Conservation (phyloP, 2,113 vertebrate species). For the Elachura formosa region DNA sequence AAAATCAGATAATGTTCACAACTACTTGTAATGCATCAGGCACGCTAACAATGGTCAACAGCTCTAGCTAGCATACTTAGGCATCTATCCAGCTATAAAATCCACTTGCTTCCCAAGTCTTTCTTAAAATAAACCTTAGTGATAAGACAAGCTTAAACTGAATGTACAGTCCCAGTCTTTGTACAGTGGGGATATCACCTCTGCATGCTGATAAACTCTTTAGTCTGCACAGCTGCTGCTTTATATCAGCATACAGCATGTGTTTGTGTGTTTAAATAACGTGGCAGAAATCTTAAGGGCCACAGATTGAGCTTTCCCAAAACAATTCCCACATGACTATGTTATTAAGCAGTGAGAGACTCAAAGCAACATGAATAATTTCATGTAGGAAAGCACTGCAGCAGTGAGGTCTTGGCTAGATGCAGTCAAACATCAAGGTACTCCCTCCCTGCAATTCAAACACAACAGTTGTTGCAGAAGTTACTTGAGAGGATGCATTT, state of each 20-base stretch:
- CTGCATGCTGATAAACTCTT: rapidly evolving
- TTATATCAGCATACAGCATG: background rate
- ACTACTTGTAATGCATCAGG: background rate
- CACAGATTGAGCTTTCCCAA: background rate
- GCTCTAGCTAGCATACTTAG: background rate
- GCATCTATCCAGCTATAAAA: background rate
- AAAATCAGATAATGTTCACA: background rate
- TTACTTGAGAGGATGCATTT: slow-evolving; percentile 18
- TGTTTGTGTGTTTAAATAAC: background rate
- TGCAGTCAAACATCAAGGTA: background rate
- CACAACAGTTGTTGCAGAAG: background rate
- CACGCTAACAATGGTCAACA: background rate
- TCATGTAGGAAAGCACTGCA: background rate
- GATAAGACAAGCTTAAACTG: background rate
- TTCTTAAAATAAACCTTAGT: background rate
- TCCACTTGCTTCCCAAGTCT: background rate
- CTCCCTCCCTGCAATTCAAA: background rate
- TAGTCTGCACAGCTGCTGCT: background rate
- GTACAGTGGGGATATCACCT: background rate
- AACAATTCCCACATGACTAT: background rate
- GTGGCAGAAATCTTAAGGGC: background rate
- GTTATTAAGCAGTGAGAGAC: background rate
- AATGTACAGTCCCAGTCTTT: rapidly evolving
- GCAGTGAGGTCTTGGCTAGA: background rate
- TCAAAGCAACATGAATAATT: background rate